Evolutionary conservation across 1,140 invertebrate species (phyloP).

Genomic region (Cydia fagiglandana): DNA sequence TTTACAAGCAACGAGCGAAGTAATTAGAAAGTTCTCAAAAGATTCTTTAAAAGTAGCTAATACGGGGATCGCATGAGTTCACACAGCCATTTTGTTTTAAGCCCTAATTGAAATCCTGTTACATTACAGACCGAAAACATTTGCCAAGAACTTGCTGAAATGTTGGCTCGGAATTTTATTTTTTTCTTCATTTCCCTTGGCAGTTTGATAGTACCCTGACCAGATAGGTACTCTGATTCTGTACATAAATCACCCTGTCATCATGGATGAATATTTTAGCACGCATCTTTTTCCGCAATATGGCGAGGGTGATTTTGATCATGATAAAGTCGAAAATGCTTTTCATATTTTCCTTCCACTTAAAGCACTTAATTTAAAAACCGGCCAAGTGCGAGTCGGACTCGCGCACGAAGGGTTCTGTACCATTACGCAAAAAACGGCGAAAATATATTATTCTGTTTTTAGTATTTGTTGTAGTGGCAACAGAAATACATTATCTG

Average conservation of each 20-base stretch:
- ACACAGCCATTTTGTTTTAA: constrained; percentile 13
- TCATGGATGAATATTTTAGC: constrained; percentile 16
- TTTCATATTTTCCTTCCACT: neutral
- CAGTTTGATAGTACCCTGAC: constrained; percentile 9
- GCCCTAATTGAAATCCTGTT: constrained; percentile 20
- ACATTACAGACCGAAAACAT: constrained; percentile 17
- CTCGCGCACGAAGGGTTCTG: too few species aligned
- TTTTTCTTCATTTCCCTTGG: neutral
- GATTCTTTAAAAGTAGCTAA: constrained; percentile 19
- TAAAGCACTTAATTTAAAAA: neutral
- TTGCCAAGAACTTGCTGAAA: constrained; percentile 8
- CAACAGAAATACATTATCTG: too few species aligned
- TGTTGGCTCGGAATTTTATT: neutral
- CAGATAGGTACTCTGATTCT: constrained; percentile 1
- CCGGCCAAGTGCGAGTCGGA: too few species aligned
- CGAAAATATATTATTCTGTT: too few species aligned
- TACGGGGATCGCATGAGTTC: constrained; percentile 20
- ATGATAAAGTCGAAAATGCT: neutral
- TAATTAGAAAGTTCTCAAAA: constrained; percentile 22
- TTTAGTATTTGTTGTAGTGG: too few species aligned
- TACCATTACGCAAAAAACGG: too few species aligned
- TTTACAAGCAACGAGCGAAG: constrained; percentile 22
- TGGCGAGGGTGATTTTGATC: neutral
- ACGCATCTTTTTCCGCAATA: constrained; percentile 10
- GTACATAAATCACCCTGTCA: constrained; percentile 4